Evolutionary conservation across 2,888 invertebrate genomes (phyloP), one percentile per base, ranked within the genome.

Genomic region (Metopia argyrocephala): DNA sequence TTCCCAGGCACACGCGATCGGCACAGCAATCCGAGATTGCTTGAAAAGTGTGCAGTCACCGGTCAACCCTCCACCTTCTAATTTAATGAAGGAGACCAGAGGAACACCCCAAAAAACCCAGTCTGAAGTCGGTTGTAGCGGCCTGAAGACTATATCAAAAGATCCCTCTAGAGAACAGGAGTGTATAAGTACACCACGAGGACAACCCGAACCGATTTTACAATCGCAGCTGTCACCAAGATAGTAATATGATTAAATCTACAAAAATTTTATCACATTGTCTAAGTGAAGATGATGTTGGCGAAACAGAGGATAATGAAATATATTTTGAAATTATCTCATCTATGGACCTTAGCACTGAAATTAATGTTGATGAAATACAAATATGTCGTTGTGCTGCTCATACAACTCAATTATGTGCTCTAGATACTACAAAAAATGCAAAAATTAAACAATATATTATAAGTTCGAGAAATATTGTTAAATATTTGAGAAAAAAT

Each of bases 201-300:
- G n/a, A n/a, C n/a, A n/a, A n/a, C n/a, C n/a, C n/a, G n/a, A n/a
- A n/a, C n/a, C n/a, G n/a, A n/a, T n/a, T n/a, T n/a, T n/a, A n/a
- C n/a, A n/a, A n/a, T n/a, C n/a, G n/a, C n/a, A n/a, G n/a, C n/a
- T n/a, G n/a, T n/a, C n/a, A n/a, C n/a, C n/a, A 0, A 38, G 82
- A 80, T 15, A 68, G 76, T 5, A 79, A 82, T 25, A 78, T 83
- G 78, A 15, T 75, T 6, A 75, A 73, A 64, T 31, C 73, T 20
- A 66, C 79, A 3, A 76, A 76, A 38, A 79, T 79, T 18, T 45
- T 82, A 38, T 82, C 68, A 0, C 56, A 48, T 15, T 59, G n/a
- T n/a, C n/a, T n/a, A n/a, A n/a, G 28, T 18, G 56, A 65, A 21
- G 65, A 6, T 3, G 12, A 28, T 12, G 28, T 50, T 48, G 15